Percentiles rank a stretch among this genome's conserved stretches.
Evolutionary conservation across 1,140 invertebrate genomes (phyloP).

Genomic region (Onthophagus taurus): DNA sequence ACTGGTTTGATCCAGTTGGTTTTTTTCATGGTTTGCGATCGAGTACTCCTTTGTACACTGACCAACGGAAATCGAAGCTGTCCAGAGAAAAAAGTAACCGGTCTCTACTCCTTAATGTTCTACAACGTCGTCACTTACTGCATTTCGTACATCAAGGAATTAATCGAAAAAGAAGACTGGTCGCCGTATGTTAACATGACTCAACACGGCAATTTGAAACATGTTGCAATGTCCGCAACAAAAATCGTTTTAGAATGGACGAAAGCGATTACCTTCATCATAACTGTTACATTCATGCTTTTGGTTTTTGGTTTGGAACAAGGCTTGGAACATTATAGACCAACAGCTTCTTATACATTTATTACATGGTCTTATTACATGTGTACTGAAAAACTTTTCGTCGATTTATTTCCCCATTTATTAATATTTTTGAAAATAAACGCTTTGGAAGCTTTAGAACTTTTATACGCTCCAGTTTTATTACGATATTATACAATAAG

Average conservation of each 20-base stretch:
- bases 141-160: constrained; percentile 60
- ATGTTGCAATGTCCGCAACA: constrained; percentile 70
- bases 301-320: constrained; percentile 65
- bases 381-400: constrained; percentile 62
- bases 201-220: constrained; percentile 60
- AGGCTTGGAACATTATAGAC: constrained; percentile 62
- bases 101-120: constrained; percentile 69
- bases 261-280: constrained; percentile 69
- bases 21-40: constrained; percentile 63
- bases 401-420: constrained; percentile 49
- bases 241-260: constrained; percentile 75
- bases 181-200: constrained; percentile 63
- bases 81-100: constrained; percentile 52
- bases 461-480: constrained; percentile 54
- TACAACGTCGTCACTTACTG: constrained; percentile 73
- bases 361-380: constrained; percentile 61
- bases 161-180: constrained; percentile 66
- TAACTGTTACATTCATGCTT: constrained; percentile 68
- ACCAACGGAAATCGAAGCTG: constrained; percentile 34
- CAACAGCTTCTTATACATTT: constrained; percentile 51
- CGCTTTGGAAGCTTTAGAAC: constrained; percentile 55
- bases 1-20: constrained; percentile 48
- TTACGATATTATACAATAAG: constrained; percentile 46
- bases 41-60: constrained; percentile 40
- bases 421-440: constrained; percentile 49